Base-by-base conservation (phyloP, 2,113 vertebrate genomes). In the Sapajus apella region DNA sequence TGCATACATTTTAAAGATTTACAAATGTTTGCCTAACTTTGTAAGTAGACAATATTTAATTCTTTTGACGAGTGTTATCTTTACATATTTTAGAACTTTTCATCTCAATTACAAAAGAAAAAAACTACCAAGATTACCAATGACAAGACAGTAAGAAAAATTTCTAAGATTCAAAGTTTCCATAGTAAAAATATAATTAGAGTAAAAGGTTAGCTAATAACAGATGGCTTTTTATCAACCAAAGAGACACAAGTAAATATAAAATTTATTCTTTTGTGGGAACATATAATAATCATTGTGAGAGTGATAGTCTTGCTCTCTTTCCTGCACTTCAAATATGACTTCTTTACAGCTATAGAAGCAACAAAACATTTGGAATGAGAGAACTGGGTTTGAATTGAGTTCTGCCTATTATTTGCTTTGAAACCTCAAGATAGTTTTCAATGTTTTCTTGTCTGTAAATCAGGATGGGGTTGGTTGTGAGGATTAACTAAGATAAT, bases 91-190 rank as follows among this genome's bases (percentile, higher is more conserved):
- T 47, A 84, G 50, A 77, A 70, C 70, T 89, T 92, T 70, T 58
- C 32, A 58, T 70, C 76, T 84, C 93, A 94, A 80, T 85, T 83
- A 87, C 87, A 83, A 83, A 20, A 66, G 13, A 58, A 43, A 94
- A n/a, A 58, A 66, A 14, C 35, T 40, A 73, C 12, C 37, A 64
- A 64, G 35, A 92, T 50, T 84, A 45, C 23, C 32, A 95, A 55
- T 72, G 50, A 81, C 23, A 93, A 85, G 68, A 64, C 79, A 56
- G 2, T 40, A 85, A 86, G 70, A 88, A 87, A n/a, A 16, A 17
- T 16, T 92, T 93, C 47, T 52, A 43, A 70, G 6, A 5, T 83
- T 94, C 82, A 87, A 82, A 90, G 47, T 76, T 95, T 93, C 72
- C 86, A 18, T 66, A 84, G 58, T 61, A 66, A 91, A 73, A 72